Percentiles rank a stretch among this genome's conserved stretches.
phyloP scores from a whole-genome alignment of 2,888 invertebrate species.

The Plagiodera versicolora region DNA sequence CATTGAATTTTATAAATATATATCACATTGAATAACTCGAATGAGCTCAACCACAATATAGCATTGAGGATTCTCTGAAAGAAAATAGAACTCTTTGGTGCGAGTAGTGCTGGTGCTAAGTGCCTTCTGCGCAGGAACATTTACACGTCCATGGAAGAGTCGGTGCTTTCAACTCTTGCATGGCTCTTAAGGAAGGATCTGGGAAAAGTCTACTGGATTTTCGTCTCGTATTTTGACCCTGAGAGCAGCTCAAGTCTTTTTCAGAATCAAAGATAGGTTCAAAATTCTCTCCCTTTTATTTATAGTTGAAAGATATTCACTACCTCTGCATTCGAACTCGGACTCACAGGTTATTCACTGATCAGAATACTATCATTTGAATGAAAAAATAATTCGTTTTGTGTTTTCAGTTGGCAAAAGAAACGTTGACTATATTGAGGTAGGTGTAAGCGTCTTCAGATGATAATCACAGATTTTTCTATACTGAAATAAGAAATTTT shows the following conservation, averaged over 20 bases:
- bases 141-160: slow-evolving; percentile 12
- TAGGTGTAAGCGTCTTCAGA: slow-evolving; percentile 27
- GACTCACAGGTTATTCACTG: background rate
- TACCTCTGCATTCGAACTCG: background rate
- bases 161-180: slow-evolving; percentile 13
- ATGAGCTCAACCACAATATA: slow-evolving; percentile 36
- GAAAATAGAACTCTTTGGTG: slow-evolving; percentile 26
- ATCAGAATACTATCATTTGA: background rate
- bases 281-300: slow-evolving; percentile 30
- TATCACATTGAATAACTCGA: slow-evolving; percentile 48
- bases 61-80: slow-evolving; percentile 19
- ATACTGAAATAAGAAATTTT: background rate
- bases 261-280: slow-evolving; percentile 31
- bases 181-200: slow-evolving; percentile 18
- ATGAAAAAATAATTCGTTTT: background rate
- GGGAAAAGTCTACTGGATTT: slow-evolving; percentile 37
- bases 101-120: slow-evolving; percentile 37
- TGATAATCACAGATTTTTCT: slow-evolving; percentile 17
- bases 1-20: slow-evolving; percentile 35
- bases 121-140: slow-evolving; percentile 29
- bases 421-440: slow-evolving; percentile 16
- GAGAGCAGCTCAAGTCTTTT: slow-evolving; percentile 41
- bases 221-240: slow-evolving; percentile 46
- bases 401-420: background rate
- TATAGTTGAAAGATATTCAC: slow-evolving; percentile 33